Base-by-base conservation (phyloP, 1,140 invertebrate genomes). In the Copidosoma floridanum region DNA sequence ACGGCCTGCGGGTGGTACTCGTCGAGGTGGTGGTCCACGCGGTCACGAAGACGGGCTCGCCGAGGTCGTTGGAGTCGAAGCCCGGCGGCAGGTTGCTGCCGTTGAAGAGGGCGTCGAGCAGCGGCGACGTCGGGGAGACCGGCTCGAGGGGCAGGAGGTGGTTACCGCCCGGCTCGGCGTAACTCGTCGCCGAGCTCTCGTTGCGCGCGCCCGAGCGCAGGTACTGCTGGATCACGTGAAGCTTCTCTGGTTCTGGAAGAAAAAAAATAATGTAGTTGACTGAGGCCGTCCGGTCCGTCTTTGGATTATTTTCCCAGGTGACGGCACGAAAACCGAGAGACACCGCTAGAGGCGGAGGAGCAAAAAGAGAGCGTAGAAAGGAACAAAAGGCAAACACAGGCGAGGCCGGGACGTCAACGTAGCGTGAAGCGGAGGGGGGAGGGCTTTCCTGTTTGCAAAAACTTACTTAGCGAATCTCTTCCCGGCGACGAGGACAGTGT, bases 221-320 rank as follows among this genome's bases (percentile, higher is more conserved):
- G 57, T 80, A 79, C 61, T 79, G 76, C 58, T 79, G 76, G 64
- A 80, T 78, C 48, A 78, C 72, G 62, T 78, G 74, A 41, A 80
- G 66, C 64, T 79, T 77, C 40, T 80, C 73, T 20, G 78, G 78
- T 43, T 78, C 78, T 80, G 67, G 32, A 68, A n/a, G n/a, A n/a
- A n/a, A n/a, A n/a, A n/a, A n/a, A n/a, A n/a, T n/a, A n/a, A n/a
- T n/a, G n/a, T n/a, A n/a, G n/a, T n/a, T n/a, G n/a, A n/a, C n/a
- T n/a, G n/a, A n/a, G n/a, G n/a, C n/a, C n/a, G n/a, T n/a, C n/a
- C n/a, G n/a, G n/a, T n/a, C n/a, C n/a, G n/a, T n/a, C n/a, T n/a
- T n/a, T 18, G 38, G n/a, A 41, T 41, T 18, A 41, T 41, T 18
- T 18, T 41, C 38, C 38, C 8, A 21, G 20, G 14, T 43, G 18